phyloP scores from a whole-genome alignment of 2,888 invertebrate species.

The Anagyrus pseudococci region DNA sequence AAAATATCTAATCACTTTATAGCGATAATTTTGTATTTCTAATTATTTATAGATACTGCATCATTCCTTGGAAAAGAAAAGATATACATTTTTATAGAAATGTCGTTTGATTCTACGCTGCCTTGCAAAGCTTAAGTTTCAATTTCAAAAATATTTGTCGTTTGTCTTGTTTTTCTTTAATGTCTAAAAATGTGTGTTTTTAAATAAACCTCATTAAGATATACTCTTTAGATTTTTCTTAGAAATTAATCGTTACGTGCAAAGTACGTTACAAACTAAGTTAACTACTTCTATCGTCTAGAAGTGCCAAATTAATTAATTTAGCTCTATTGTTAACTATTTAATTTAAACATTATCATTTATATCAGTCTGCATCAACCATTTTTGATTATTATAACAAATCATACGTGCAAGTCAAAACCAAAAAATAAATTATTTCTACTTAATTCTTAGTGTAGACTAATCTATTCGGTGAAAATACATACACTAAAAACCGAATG shows the following conservation, averaged over 20 bases:
- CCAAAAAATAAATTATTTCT: no score
- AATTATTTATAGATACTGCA: slow-evolving; percentile 1
- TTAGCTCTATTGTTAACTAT: no score
- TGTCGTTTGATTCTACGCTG: slow-evolving; percentile 21
- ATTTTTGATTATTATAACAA: no score
- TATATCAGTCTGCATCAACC: no score
- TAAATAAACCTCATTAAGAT: no score
- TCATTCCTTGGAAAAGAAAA: slow-evolving; percentile 25
- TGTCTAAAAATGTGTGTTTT: slow-evolving; percentile 14
- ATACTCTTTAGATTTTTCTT: slow-evolving; percentile 5
- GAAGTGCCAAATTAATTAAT: not conserved
- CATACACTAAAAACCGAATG: no score
- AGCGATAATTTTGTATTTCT: no score
- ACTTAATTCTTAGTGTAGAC: no score
- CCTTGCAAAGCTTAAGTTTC: slow-evolving; percentile 34
- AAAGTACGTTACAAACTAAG: slow-evolving; percentile 9
- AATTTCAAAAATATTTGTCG: slow-evolving; percentile 15
- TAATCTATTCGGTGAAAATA: no score
- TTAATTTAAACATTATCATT: no score
- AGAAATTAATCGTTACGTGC: slow-evolving; percentile 23
- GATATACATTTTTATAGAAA: slow-evolving; percentile 14
- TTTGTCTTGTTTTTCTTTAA: slow-evolving; percentile 17
- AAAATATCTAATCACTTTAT: no score
- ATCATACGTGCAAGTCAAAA: no score
- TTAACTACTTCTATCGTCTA: not conserved